Evolutionary conservation across 2,113 vertebrate genomes (phyloP), one percentile per base, ranked within the genome.

Genomic region (Passer domesticus): DNA sequence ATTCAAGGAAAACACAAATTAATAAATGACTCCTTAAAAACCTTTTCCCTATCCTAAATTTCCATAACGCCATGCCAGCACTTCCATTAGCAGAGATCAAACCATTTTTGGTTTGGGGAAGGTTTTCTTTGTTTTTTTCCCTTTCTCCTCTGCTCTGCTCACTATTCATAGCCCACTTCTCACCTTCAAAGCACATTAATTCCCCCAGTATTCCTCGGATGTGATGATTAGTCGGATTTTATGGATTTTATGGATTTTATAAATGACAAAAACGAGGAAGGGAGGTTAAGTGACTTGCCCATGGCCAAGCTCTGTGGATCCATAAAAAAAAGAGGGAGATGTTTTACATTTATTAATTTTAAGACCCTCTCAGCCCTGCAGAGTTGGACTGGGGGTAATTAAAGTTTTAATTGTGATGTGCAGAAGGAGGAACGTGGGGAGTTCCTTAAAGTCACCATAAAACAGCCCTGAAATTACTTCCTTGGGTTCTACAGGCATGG

Each of bases 181-280:
- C 83, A 86, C 88, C 88, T 94, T 94, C 92, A 60, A 33, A 95
- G 82, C 72, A 53, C 82, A 80, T 94, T 94, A 90, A 96, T 92
- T 53, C 75, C 56, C 76, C 30, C 58, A 56, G 2, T 67, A 47
- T 67, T 62, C 82, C 31, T 62, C 15, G 6, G 43, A 75, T 35
- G 30, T 4, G 10, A 66, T 64, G 33, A 90, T 86, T 33, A 73
- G n/a, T 9, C 9, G 35, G 53, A 11, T 90, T 96, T 94, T 95
- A 92, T 78, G 70, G 93, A 44, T 24, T 69, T 69, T 76, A 60
- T 39, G 66, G 52, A 11, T 87, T 96, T 95, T 96, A 93, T 83
- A 60, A 90, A 62, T 16, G 79, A 93, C 75, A 33, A 93, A 67
- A 95, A 88, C 1, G n/a, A 90, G 58, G 67, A 50, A 43, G 79